A percentile compares a stretch with the other conserved stretches of the same genome.
Conservation (phyloP, 1,140 invertebrate species). For the Anagrus nilaparvatae region DNA sequence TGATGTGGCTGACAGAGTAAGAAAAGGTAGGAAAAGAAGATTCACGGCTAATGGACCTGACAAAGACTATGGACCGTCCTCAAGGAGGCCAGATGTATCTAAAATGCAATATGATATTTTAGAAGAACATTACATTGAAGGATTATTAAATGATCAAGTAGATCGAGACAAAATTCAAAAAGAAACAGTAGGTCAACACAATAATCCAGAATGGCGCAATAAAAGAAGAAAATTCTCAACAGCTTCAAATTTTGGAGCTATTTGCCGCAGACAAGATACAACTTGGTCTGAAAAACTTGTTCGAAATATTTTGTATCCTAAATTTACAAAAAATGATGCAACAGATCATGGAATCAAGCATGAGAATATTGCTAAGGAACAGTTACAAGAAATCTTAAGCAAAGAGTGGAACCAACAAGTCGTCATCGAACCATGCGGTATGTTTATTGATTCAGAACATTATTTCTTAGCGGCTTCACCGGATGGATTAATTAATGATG, state of each 20-base stretch:
- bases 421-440: slow-evolving; percentile 25
- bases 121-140: too few species aligned
- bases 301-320: slow-evolving; percentile 19
- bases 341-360: slow-evolving; percentile 25
- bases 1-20: background rate
- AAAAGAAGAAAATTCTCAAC: slow-evolving; percentile 26
- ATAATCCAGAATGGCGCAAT: slow-evolving; percentile 23
- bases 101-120: too few species aligned
- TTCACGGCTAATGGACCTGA: background rate
- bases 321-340: slow-evolving; percentile 13
- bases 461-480: slow-evolving; percentile 31
- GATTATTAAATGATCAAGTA: too few species aligned
- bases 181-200: slow-evolving; percentile 21
- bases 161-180: too few species aligned
- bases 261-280: slow-evolving; percentile 22
- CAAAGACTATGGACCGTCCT: background rate
- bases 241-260: slow-evolving; percentile 30
- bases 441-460: slow-evolving; percentile 29
- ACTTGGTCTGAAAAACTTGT: slow-evolving; percentile 22
- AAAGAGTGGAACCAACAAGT: too few species aligned
- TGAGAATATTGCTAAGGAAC: too few species aligned
- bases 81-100: background rate
- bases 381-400: too few species aligned
- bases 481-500: slow-evolving; percentile 33
- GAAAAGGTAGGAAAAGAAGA: background rate